Evolutionary conservation across 2,113 vertebrate species (phyloP), one percentile per base, ranked within the genome.

Genomic region (Pantherophis guttatus): DNA sequence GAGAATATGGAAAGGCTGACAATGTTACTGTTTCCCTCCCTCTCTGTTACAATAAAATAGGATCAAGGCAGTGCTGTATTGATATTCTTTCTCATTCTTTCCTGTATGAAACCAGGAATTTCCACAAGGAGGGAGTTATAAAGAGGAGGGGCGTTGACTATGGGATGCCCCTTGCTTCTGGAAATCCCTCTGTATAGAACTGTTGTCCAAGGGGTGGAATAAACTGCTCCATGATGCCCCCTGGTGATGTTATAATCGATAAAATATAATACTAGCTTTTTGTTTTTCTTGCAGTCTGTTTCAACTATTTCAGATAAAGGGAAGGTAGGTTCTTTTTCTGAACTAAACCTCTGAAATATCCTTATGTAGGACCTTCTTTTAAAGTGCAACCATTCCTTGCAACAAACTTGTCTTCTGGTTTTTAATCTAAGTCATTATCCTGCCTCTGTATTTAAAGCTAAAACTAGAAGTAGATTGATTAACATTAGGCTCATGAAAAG

Each of bases 211-310:
- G 11, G n/a, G 3, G 33, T 21, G n/a, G 26, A 2, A 11, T 39
- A 23, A 54, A 81, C n/a, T 86, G n/a, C 70, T 91, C 39, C 19
- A 8, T 57, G 75, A 86, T 48, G 24, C 23, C 54, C 50, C 23
- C 23, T 26, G 29, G 10, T 29, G 24, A 15, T 26, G 10, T n/a
- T 21, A 52, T 55, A 59, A 23, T 89, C 7, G 75, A 75, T 23
- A 89, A 92, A 70, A 58, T 75, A 55, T 59, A 91, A 70, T 94
- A 89, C 65, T 89, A 0, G 6, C 0, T 94, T 96, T 87, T 24
- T 96, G 0, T 94, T 0, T 95, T 94, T 81, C 91, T 95, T 94
- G 65, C 91, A 97, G 97, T 97, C 97, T 91, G 94, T 97, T 12
- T 94, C 96, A 95, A 94, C 95, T 55, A 92, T 93, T 89, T 96